Evolutionary conservation across 2,797 vertebrate genomes (phyloP), one percentile per base, ranked within the genome.

Genomic region (Schizopygopsis malacanthus): DNA sequence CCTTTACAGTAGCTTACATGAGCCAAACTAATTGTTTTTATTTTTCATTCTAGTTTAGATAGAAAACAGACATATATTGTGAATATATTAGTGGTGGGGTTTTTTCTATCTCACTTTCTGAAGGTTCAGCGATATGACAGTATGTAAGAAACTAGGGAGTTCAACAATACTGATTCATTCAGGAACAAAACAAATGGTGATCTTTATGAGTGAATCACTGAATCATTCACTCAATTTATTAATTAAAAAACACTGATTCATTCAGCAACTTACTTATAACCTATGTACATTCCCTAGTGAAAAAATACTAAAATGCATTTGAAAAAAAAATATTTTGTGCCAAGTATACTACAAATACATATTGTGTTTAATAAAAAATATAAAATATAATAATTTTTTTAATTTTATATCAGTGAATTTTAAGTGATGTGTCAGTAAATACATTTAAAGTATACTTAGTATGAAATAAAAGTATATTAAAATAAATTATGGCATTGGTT

Each of bases 1-100:
- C 37, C 72, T 79, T 63, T 72, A 81, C 83, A 71, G 47, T 50
- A 73, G 39, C 80, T 73, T 45, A 72, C 20, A 81, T 77, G 54
- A 88, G 41, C 25, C 63, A 65, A 65, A 63, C n/a, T 25, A 25
- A 59, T 20, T n/a, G 9, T 4, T 59, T 59, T n/a, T 33, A 33
- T 33, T 33, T 59, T 56, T 59, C 9, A n/a, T 59, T n/a, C 56
- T 4, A n/a, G 22, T 59, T 59, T 59, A 59, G 54, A 56, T 6
- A 52, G 47, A n/a, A 59, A 11, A 8, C 9, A 59, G 22, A n/a
- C 1, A 65, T 16, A 33, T 65, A 33, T 25, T 61, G 10, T 25
- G 9, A 22, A 56, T 22, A 10, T 6, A 33, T 65, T 65, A 33
- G 28, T 16, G 13, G 6, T 65, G 28, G 6, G 28, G 8, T 65